A percentile compares a stretch with the other conserved stretches of the same genome.
phyloP scores from a whole-genome alignment of 2,888 invertebrate species.

The Sminthurinus aureus region DNA sequence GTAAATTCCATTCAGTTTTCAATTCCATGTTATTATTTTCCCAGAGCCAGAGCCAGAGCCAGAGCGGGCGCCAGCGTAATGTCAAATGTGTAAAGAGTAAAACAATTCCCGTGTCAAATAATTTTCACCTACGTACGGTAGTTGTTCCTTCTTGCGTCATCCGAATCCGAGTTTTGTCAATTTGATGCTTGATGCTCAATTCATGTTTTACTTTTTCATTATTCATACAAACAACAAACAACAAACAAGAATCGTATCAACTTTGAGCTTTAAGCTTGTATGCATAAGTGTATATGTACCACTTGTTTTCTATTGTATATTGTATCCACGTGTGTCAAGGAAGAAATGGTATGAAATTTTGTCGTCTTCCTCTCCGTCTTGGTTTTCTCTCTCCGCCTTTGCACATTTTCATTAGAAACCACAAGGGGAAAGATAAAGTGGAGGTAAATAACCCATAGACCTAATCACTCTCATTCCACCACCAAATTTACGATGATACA shows the following conservation, averaged over 20 bases:
- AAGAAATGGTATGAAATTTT: no score
- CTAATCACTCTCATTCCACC: constrained; percentile 33
- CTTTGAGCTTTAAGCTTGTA: no score
- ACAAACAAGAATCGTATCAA: background rate
- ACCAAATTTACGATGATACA: constrained; percentile 17
- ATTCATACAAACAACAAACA: background rate
- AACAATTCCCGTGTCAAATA: no score
- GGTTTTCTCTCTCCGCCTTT: background rate
- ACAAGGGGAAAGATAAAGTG: constrained; percentile 26
- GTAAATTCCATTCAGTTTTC: background rate
- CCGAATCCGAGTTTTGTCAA: no score
- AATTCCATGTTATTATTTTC: background rate
- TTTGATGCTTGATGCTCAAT: no score
- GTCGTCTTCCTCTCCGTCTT: background rate
- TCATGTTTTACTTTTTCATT: no score
- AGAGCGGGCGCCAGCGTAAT: no score
- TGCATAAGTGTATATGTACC: no score
- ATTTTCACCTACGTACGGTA: no score
- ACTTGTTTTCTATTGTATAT: background rate
- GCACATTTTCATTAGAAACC: background rate
- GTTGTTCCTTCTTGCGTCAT: background rate
- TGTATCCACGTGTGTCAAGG: background rate
- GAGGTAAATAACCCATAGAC: constrained; percentile 23
- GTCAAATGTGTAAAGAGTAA: no score
- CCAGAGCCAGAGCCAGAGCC: background rate